phyloP scores from a whole-genome alignment of 92 coral and sea anemone genomes.

The Meandrina meandrites region DNA sequence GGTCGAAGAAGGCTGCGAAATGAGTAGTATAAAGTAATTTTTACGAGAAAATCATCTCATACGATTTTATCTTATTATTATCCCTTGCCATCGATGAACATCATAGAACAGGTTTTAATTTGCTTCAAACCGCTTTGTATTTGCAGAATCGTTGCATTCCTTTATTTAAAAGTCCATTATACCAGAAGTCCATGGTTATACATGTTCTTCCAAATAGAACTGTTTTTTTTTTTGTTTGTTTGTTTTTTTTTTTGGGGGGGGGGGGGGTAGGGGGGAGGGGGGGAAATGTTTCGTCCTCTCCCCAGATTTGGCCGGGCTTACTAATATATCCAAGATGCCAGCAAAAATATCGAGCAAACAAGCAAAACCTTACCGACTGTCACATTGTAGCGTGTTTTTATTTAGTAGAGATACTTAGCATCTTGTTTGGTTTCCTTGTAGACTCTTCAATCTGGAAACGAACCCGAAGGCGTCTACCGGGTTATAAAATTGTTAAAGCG shows the following conservation, averaged over 20 bases:
- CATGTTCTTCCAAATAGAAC: too few species aligned
- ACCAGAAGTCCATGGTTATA: too few species aligned
- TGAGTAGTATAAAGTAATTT: not conserved
- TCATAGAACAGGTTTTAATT: not conserved
- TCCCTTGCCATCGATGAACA: not conserved
- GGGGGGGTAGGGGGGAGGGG: too few species aligned
- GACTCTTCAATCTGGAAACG: constrained; percentile 71
- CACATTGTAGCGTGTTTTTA: not conserved
- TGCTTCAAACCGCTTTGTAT: too few species aligned
- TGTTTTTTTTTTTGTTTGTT: too few species aligned
- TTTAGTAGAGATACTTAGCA: not conserved
- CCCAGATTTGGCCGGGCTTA: not conserved
- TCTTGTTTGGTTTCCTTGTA: constrained; percentile 28
- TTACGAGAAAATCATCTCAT: not conserved
- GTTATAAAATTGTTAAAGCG: constrained; percentile 67
- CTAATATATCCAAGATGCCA: not conserved
- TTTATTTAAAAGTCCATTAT: too few species aligned
- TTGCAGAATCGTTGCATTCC: too few species aligned
- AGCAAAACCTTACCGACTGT: not conserved
- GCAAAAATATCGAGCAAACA: not conserved
- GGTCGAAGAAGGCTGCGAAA: not conserved
- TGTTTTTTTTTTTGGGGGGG: too few species aligned
- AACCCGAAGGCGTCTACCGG: constrained; percentile 76
- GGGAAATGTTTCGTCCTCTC: not conserved
- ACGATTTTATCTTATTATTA: not conserved